These are phyloP conservation scores for Centropus unirufus DNA, from an alignment of 2,113 vertebrate genomes.

Conservation along the genomic window DNA sequence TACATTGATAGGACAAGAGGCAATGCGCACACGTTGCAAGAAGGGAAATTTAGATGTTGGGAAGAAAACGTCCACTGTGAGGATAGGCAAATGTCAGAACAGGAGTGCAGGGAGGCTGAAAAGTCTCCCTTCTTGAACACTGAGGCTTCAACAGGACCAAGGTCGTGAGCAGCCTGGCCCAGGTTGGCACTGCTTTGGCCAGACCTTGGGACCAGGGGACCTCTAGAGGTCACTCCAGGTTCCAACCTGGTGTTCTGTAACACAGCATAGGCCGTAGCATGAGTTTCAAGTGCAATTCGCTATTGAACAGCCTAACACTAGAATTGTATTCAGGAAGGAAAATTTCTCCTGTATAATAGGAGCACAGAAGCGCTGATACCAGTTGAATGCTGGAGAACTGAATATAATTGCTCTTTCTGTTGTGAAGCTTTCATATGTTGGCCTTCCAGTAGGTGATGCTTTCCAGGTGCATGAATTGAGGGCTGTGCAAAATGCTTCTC, in stretches of 20 bases:
- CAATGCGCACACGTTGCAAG: rapidly evolving
- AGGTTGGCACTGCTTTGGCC: not conserved
- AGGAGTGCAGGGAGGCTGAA: not conserved
- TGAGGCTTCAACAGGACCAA: not conserved
- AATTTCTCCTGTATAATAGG: not conserved
- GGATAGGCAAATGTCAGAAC: not conserved
- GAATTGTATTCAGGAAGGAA: not conserved
- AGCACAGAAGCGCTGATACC: not conserved
- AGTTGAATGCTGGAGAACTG: not conserved
- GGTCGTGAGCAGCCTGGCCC: not conserved
- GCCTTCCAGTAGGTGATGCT: not conserved
- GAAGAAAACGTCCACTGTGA: not conserved
- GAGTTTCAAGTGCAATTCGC: not conserved
- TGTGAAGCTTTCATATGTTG: not conserved
- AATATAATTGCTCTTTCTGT: not conserved
- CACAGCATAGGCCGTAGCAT: rapidly evolving
- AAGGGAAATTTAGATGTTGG: not conserved
- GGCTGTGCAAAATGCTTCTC: not conserved
- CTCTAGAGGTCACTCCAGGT: not conserved
- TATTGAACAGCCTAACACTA: not conserved
- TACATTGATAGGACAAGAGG: not conserved
- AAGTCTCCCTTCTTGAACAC: not conserved
- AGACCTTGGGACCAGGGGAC: not conserved
- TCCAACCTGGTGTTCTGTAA: not conserved
- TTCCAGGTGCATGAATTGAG: not conserved